Evolutionary conservation across 2,888 invertebrate species (phyloP).

Genomic region (Aphodius sticticus): DNA sequence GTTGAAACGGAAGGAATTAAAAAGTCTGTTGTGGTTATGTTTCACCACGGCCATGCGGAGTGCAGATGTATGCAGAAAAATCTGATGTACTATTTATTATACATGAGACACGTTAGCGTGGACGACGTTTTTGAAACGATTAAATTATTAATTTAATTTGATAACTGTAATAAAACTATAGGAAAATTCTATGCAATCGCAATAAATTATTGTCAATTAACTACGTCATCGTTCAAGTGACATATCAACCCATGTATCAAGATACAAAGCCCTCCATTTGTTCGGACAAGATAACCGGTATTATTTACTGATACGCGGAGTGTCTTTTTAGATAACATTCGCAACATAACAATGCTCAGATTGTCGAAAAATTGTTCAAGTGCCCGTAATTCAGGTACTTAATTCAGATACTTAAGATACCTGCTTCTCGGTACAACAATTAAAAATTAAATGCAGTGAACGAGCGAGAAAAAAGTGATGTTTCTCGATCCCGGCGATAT

Average conservation of each 20-base stretch:
- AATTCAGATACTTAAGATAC: neutral
- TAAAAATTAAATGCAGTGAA: too few species aligned
- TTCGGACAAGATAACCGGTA: neutral
- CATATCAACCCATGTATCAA: neutral
- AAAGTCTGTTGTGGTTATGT: slow-evolving; percentile 6
- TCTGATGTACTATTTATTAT: too few species aligned
- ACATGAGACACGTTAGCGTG: too few species aligned
- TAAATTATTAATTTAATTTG: too few species aligned
- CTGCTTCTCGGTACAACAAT: neutral
- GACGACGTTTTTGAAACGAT: too few species aligned
- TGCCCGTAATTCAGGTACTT: neutral
- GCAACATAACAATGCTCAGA: neutral
- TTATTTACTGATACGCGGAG: neutral
- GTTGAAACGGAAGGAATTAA: slow-evolving; percentile 17
- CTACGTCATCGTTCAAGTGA: neutral
- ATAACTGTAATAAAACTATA: neutral
- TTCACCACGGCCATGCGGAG: neutral
- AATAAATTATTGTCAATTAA: slow-evolving; percentile 4
- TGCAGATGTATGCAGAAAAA: slow-evolving; percentile 21
- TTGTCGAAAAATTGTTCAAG: neutral
- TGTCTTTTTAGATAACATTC: neutral
- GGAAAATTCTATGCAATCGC: neutral
- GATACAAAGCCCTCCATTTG: neutral
- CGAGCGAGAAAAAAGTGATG: too few species aligned
- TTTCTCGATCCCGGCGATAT: too few species aligned